phyloP scores from a whole-genome alignment of 2,888 invertebrate genomes.

The Acleris holmiana region DNA sequence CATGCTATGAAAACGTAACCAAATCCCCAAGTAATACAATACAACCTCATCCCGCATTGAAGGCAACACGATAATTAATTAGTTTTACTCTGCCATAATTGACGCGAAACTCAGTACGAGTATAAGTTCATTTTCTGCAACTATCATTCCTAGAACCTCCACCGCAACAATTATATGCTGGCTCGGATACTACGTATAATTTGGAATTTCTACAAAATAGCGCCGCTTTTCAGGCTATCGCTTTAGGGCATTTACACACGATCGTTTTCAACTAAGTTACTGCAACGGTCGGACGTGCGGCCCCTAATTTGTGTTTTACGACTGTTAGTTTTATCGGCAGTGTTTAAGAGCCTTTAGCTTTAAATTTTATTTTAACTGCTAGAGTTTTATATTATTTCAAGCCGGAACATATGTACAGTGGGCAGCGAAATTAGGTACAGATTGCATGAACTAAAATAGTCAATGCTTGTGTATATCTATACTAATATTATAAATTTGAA shows the following conservation, averaged over 20 bases:
- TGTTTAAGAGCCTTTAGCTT: slow-evolving; percentile 39
- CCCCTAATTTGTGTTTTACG: slow-evolving; percentile 43
- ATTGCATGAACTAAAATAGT: too few relatives aligned
- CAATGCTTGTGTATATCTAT: too few relatives aligned
- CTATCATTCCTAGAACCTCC: slow-evolving; percentile 4
- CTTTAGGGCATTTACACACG: slow-evolving; percentile 40
- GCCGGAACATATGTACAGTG: neutral
- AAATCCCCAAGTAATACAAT: neutral
- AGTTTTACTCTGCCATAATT: neutral
- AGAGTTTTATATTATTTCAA: slow-evolving; percentile 25
- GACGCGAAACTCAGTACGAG: neutral
- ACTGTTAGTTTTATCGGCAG: slow-evolving; percentile 42
- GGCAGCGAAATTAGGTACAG: neutral
- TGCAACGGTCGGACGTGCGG: slow-evolving; percentile 42
- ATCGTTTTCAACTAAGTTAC: slow-evolving; percentile 44
- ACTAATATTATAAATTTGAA: too few relatives aligned
- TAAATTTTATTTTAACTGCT: slow-evolving; percentile 37
- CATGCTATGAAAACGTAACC: too few relatives aligned
- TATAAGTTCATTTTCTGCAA: neutral
- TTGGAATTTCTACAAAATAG: slow-evolving; percentile 31
- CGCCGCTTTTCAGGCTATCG: slow-evolving; percentile 32
- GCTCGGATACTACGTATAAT: slow-evolving; percentile 15
- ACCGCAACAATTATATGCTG: slow-evolving; percentile 6
- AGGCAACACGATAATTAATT: slow-evolving; percentile 10
- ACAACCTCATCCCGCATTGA: neutral